These are phyloP conservation scores for Ceratoteleas bidentatus DNA, from an alignment of 1,140 invertebrate genomes.

Conservation along the genomic window DNA sequence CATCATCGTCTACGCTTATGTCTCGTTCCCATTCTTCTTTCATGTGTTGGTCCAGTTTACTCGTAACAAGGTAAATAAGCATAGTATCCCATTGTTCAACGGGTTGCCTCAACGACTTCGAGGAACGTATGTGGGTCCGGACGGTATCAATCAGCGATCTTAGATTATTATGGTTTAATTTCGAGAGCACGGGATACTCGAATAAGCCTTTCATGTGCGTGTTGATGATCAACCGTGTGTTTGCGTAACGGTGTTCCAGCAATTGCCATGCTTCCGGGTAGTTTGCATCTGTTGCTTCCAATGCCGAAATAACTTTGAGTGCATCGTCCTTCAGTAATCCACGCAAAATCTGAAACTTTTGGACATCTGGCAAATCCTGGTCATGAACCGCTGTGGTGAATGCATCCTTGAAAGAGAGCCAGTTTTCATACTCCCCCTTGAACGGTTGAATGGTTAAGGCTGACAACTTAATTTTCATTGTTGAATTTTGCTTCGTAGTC, in stretches of 20 bases:
- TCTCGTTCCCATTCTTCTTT: constrained; percentile 25
- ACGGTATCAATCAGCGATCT: constrained; percentile 8
- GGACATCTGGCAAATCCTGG: background rate
- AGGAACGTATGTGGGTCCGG: constrained; percentile 7
- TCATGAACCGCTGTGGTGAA: background rate
- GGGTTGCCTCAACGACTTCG: constrained; percentile 11
- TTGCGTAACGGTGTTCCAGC: background rate
- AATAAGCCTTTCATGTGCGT: constrained; percentile 18
- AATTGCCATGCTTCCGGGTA: background rate
- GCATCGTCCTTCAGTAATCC: background rate
- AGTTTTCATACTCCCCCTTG: background rate
- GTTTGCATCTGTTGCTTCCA: constrained; percentile 4
- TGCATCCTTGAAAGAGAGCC: constrained; percentile 7
- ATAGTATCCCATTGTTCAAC: constrained; percentile 15
- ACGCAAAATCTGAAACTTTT: constrained; percentile 1
- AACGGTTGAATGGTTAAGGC: background rate
- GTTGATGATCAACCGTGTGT: background rate
- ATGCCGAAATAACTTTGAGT: background rate
- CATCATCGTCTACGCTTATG: background rate
- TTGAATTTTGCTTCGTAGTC: no score
- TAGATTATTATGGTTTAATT: background rate
- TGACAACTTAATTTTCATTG: background rate
- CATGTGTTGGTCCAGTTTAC: constrained; percentile 3
- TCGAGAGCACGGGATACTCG: constrained; percentile 12
- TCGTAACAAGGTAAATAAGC: constrained; percentile 1